Evolutionary conservation across 2,888 invertebrate species (phyloP), one percentile per base, ranked within the genome.

Genomic region (Nomada flava): DNA sequence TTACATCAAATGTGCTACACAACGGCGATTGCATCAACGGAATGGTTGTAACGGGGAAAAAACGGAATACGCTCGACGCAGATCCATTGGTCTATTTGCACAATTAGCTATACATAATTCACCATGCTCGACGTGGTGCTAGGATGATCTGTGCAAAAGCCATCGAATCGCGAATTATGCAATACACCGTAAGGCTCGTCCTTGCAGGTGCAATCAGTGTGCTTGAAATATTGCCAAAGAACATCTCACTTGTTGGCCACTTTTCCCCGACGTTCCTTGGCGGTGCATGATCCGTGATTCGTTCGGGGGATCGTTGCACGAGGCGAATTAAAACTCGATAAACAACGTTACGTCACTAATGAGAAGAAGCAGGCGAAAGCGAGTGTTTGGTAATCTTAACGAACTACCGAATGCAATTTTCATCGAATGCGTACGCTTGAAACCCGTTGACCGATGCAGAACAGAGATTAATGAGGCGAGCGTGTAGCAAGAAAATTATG

Each of bases 41-140:
- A 44, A 63, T 23, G n/a, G 13, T 29, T 1, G 2, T 2, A 15
- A 42, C 29, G 20, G 47, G 47, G 42, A 20, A 52, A 76, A 42
- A 11, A 42, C 4, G 4, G 20, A 5, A 23, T 15, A 23, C 9
- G n/a, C 13, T 55, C 42, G 29, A 74, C 36, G n/a, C 18, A 29
- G 23, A 60, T 53, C 15, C 53, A 11, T 11, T 29, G 55, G 29
- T 69, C 67, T 59, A 64, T 26, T 79, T 78, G 68, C 63, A 13
- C 78, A 79, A 79, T 23, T 9, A 18, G 18, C 15, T 42, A 15
- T 42, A 20, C 26, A 36, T 57, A 65, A 78, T 50, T 63, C 50
- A 26, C 36, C 62, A 5, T 53, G 23, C 23, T 23, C 26, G n/a
- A 29, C 18, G 18, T 26, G 72, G 53, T n/a, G 69, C 15, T 59